Percentiles rank a stretch among this genome's conserved stretches.
Evolutionary conservation across 2,797 vertebrate genomes (phyloP).

Genomic region (Halcyon badia): DNA sequence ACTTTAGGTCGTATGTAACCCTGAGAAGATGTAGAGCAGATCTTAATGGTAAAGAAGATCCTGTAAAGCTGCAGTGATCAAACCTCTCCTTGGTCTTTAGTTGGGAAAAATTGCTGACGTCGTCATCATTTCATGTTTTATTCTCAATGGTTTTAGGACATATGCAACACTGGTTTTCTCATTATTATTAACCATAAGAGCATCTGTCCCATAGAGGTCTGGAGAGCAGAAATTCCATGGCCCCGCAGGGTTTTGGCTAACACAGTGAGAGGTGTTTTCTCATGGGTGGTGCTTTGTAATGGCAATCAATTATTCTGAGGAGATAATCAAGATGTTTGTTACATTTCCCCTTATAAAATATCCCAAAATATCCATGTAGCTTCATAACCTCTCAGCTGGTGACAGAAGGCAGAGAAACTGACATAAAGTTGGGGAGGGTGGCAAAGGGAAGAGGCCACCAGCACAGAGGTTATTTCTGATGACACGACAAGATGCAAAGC

Average conservation of each 20-base stretch:
- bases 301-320: background rate
- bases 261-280: background rate
- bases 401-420: background rate
- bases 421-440: background rate
- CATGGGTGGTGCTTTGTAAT: background rate
- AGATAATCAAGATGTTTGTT: background rate
- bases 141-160: background rate
- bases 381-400: background rate
- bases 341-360: background rate
- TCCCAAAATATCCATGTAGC: background rate
- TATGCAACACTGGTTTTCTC: accelerated
- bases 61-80: background rate
- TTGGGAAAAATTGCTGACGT: background rate
- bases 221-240: background rate
- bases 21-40: background rate
- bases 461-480: background rate
- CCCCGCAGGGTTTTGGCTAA: accelerated
- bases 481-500: accelerated
- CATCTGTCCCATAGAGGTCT: accelerated
- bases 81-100: background rate
- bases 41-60: background rate
- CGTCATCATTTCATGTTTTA: background rate
- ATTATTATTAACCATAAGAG: background rate
- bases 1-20: background rate
- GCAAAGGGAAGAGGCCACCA: accelerated